Percentiles rank a stretch among this genome's conserved stretches.
These are phyloP conservation scores for Axis porcinus DNA, from an alignment of 2,113 vertebrate genomes.

Conservation along the genomic window DNA sequence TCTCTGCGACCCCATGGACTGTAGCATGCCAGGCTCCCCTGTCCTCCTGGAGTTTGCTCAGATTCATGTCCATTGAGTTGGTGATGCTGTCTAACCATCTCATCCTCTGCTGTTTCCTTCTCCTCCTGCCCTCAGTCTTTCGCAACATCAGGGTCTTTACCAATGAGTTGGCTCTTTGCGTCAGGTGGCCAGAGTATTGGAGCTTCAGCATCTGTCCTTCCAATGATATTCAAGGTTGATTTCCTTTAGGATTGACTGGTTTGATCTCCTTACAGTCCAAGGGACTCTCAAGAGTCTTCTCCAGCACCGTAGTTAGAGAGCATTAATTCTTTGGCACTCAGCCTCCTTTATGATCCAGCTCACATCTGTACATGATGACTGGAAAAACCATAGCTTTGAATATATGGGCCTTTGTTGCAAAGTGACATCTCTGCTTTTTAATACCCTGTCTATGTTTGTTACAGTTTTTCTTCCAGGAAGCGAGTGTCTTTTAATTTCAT, in stretches of 20 bases:
- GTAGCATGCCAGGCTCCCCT: background rate
- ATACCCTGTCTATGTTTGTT: background rate
- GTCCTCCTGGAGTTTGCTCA: background rate
- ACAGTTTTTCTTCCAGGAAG: background rate
- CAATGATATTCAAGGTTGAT: background rate
- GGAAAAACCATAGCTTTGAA: background rate
- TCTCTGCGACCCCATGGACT: background rate
- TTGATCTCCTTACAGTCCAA: background rate
- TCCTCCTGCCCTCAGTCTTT: background rate
- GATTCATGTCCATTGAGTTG: background rate
- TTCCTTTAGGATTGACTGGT: background rate
- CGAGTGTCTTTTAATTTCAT: background rate
- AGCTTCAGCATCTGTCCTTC: background rate
- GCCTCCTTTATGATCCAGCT: background rate
- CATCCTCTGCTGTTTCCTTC: background rate
- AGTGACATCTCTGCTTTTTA: background rate
- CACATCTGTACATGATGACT: background rate
- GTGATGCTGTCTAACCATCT: background rate
- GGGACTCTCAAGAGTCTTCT: background rate
- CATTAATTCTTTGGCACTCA: background rate
- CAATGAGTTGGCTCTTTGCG: background rate
- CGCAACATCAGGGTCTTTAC: background rate
- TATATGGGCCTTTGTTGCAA: background rate
- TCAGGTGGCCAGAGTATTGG: background rate
- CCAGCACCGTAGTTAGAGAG: background rate